Conservation (phyloP, 2,797 vertebrate species). For the Rousettus madagascariensis region DNA sequence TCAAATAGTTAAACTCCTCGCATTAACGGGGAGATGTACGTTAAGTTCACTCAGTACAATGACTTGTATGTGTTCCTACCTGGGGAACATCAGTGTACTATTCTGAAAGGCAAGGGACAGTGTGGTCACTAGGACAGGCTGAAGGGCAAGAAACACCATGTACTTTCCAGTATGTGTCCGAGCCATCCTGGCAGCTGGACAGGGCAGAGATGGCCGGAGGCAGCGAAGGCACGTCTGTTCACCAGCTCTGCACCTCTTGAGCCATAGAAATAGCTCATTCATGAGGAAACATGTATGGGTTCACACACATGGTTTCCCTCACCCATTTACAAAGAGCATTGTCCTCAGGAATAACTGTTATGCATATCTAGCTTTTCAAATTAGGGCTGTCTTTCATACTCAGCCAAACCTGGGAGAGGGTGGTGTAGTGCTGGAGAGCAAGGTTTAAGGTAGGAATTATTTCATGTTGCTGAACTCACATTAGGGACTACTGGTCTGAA, state of each 20-base stretch:
- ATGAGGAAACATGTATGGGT: slow-evolving; percentile 3
- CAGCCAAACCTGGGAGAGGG: no score
- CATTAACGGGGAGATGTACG: neutral
- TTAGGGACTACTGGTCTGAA: neutral
- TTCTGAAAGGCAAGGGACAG: neutral
- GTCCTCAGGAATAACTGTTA: neutral
- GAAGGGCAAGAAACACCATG: slow-evolving; percentile 56
- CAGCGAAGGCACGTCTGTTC: neutral
- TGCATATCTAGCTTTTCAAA: neutral
- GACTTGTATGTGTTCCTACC: neutral
- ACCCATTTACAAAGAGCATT: neutral
- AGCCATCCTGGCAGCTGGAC: slow-evolving; percentile 53
- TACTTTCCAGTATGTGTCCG: slow-evolving; percentile 34
- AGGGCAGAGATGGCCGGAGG: slow-evolving; percentile 52
- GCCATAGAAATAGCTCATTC: slow-evolving; percentile 41
- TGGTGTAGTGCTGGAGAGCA: neutral
- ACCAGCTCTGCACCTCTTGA: neutral
- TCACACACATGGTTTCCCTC: slow-evolving; percentile 9
- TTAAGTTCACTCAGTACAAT: neutral
- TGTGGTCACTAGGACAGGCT: neutral
- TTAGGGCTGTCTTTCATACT: neutral
- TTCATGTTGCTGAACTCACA: neutral
- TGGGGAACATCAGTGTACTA: neutral
- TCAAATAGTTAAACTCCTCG: neutral
- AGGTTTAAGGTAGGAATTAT: neutral